Base-by-base conservation (phyloP, 64 coral and sea anemone genomes). In the Dendronephthya gigantea region DNA sequence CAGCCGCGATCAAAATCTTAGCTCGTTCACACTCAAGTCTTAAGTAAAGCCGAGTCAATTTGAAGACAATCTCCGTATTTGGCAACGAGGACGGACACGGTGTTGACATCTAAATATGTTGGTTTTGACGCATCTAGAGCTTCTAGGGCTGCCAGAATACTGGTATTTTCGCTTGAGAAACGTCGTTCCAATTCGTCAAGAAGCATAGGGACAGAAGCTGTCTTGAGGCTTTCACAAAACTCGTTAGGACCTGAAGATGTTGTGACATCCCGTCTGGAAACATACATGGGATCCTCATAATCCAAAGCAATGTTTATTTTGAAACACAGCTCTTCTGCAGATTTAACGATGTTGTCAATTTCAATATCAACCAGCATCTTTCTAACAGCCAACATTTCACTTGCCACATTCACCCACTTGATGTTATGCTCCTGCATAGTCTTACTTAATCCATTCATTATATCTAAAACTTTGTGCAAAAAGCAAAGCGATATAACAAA, bases 311-410 rank as follows among this genome's bases (percentile, higher is more conserved):
- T 79, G n/a, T 9, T 79, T 30, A 79, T 79, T 30, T 30, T 34
- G n/a, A 33, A 79, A 79, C 72, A 79, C 14, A 79, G 72, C 8
- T 79, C 27, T 33, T 30, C 72, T 33, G 72, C 72, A 33, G 72
- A 79, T 79, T 79, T 34, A 79, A 34, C n/a, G 8, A 30, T 35
- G n/a, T 79, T 19, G 28, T 79, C 72, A 19, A 30, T 33, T 14
- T 79, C 72, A 30, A 79, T 30, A 30, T 79, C 72, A 27, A 75
- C 69, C 4, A 75, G n/a, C 7, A 33, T 19, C n/a, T 79, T 79
- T 74, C 68, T 74, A 74, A 74, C 68, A 74, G 68, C 68, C 68
- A 74, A 74, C 68, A 74, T 74, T 74, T 74, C n/a, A 74, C 30
- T 74, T 74, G 68, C 68, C 68, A 74, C 68, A 74, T 74, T 74